Base-by-base conservation (phyloP, 2,797 vertebrate genomes). In the Emys orbicularis region DNA sequence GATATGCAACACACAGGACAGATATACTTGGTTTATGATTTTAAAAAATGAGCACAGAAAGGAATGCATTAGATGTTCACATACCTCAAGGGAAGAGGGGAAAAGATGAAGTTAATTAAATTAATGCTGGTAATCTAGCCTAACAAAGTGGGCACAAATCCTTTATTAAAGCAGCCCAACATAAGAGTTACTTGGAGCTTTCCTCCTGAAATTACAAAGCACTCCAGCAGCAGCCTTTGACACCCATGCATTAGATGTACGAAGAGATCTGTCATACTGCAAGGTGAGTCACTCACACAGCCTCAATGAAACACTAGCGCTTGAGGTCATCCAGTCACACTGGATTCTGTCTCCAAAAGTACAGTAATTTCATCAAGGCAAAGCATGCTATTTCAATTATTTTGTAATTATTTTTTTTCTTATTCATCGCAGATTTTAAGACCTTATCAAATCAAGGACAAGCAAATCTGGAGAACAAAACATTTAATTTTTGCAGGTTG, bases 251-350 rank as follows among this genome's bases (percentile, higher is more conserved):
- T 31, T 83, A 47, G 23, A 59, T 59, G 52, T 65, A 74, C 12
- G 37, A 54, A 3, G 3, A 37, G 83, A 84, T 89, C 27, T 2
- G 87, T 86, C 85, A 95, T 95, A 92, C 94, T 96, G 97, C 96
- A 97, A 96, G 96, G 96, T 97, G 91, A 95, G 93, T 95, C 96
- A 77, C 89, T 21, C 3, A 76, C 95, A 44, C 16, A 94, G 91
- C 87, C 88, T 23, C 92, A 85, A 80, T 0, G 12, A 93, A 59
- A 1, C 81, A 6, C 44, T 59, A 10, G 59, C 13, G 79, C 91
- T 83, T 84, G 89, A 96, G 95, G 97, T 96, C 97, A 96, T 95
- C 92, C 94, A 90, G 87, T 87, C 88, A 1, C 52, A 81, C 81
- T 29, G 65, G 54, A 91, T 79, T 94, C 96, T 79, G 95, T 72